phyloP scores from a whole-genome alignment of 2,797 vertebrate genomes.

The Syngnathus rostellatus region DNA sequence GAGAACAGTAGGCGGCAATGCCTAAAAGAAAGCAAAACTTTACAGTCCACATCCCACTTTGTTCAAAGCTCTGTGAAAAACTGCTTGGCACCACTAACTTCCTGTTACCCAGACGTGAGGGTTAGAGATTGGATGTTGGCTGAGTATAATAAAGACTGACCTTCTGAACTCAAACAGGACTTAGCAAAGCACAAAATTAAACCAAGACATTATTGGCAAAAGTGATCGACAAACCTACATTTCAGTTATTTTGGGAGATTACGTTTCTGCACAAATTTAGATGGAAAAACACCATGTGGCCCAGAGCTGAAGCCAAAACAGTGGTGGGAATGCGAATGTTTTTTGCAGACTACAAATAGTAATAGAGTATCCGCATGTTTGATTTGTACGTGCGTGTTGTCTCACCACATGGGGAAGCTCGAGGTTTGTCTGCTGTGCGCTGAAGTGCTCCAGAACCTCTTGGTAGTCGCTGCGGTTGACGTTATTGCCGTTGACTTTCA shows the following conservation, averaged over 20 bases:
- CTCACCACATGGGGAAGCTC: slow-evolving; percentile 77
- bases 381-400: neutral
- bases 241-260: neutral
- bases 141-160: neutral
- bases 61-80: slow-evolving; percentile 32
- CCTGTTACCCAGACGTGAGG: slow-evolving; percentile 15
- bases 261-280: neutral
- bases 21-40: slow-evolving; percentile 27
- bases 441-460: slow-evolving; percentile 90
- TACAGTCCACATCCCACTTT: slow-evolving; percentile 15
- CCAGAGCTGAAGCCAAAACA: no score
- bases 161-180: neutral
- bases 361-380: neutral
- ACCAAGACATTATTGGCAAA: neutral
- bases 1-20: slow-evolving; percentile 10
- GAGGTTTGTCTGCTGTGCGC: slow-evolving; percentile 71
- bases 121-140: slow-evolving; percentile 10
- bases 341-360: neutral
- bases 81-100: slow-evolving; percentile 18
- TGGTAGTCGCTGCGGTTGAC: slow-evolving; percentile 69
- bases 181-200: neutral
- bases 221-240: neutral
- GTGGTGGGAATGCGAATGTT: no score
- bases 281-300: no score
- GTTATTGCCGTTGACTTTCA: slow-evolving; percentile 88